These are phyloP conservation scores for Paedocypris micromegethes DNA, from an alignment of 2,797 vertebrate genomes.

Conservation along the genomic window DNA sequence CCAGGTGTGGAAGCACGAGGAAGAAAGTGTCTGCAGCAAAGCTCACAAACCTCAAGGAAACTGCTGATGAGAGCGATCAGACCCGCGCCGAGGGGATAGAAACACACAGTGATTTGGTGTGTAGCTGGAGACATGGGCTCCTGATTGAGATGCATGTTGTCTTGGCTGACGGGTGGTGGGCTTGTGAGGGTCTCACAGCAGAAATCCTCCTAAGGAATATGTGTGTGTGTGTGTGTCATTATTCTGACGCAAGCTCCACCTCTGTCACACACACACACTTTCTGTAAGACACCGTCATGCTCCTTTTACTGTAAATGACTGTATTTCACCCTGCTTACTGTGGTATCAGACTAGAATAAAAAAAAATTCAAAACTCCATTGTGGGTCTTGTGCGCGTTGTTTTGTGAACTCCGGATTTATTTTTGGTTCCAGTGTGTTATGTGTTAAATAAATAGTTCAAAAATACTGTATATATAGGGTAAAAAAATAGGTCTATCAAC, in stretches of 20 bases:
- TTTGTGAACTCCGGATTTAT: too few species aligned
- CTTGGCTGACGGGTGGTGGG: constrained; percentile 43
- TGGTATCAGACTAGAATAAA: too few species aligned
- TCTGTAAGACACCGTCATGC: not conserved
- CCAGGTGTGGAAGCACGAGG: too few species aligned
- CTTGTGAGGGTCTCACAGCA: constrained; percentile 39
- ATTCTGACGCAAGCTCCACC: constrained; percentile 26
- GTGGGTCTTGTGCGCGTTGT: too few species aligned
- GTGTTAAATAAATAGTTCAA: not conserved
- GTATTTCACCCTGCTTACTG: constrained; percentile 11
- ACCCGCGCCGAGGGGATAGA: too few species aligned
- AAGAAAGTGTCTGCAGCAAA: too few species aligned
- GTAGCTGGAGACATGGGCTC: not conserved
- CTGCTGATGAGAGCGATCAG: too few species aligned
- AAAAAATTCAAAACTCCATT: too few species aligned
- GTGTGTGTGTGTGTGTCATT: constrained; percentile 30
- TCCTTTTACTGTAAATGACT: constrained; percentile 31
- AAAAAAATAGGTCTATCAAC: too few species aligned
- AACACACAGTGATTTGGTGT: too few species aligned
- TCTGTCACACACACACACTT: constrained; percentile 20
- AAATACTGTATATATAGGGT: not conserved
- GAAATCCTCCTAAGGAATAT: constrained; percentile 47
- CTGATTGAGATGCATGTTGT: constrained; percentile 39
- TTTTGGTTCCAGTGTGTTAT: not conserved
- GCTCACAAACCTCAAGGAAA: too few species aligned